Conservation (phyloP, 1,140 invertebrate genomes). For the Bombus huntii region DNA sequence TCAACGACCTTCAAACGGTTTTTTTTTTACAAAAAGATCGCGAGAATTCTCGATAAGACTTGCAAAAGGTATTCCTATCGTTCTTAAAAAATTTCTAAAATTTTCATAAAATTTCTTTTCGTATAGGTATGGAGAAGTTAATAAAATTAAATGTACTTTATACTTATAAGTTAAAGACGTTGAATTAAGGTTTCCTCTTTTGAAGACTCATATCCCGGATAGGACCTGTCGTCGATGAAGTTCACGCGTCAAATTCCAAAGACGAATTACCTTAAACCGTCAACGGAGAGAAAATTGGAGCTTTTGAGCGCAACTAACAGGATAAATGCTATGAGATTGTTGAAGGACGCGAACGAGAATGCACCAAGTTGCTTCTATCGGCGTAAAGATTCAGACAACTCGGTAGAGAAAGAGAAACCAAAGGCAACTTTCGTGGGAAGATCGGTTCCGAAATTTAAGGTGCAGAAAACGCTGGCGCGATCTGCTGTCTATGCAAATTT, state of each 20-base stretch:
- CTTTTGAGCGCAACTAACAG: neutral
- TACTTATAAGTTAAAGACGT: neutral
- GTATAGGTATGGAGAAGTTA: neutral
- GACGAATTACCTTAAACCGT: constrained; percentile 29
- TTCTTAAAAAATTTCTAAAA: too few species aligned
- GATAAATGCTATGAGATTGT: constrained; percentile 20
- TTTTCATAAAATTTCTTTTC: neutral
- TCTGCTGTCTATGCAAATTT: neutral
- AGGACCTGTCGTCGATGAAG: constrained; percentile 14
- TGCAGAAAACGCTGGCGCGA: neutral
- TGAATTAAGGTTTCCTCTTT: constrained; percentile 17
- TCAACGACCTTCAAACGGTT: too few species aligned
- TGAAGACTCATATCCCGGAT: constrained; percentile 39
- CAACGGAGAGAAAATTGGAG: constrained; percentile 17
- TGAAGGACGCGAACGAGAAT: constrained; percentile 19
- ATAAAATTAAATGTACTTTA: neutral
- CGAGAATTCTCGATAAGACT: too few species aligned
- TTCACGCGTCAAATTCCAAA: constrained; percentile 7
- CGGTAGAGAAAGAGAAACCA: neutral
- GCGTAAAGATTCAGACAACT: neutral
- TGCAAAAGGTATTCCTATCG: too few species aligned
- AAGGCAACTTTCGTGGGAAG: neutral
- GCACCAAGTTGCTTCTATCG: neutral
- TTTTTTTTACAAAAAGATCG: too few species aligned
- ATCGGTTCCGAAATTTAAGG: constrained; percentile 24